Evolutionary conservation across 1,140 invertebrate species (phyloP).

Genomic region (Holotrichia oblita): DNA sequence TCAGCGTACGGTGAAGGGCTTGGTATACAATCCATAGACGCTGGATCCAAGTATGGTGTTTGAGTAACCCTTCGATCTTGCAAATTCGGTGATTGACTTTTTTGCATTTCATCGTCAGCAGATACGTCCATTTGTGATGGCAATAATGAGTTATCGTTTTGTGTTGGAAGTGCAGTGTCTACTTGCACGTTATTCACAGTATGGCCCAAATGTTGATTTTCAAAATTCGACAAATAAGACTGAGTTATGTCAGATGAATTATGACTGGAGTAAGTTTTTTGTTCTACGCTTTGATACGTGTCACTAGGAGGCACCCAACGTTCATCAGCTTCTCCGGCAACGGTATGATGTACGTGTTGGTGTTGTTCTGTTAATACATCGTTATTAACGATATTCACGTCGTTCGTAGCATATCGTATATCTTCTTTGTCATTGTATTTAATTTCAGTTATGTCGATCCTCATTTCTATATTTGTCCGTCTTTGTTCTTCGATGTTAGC

Average conservation of each 20-base stretch:
- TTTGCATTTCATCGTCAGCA: slow-evolving; percentile 49
- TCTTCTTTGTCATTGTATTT: slow-evolving; percentile 25
- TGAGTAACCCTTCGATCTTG: slow-evolving; percentile 55
- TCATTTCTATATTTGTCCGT: slow-evolving; percentile 47
- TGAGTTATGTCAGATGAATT: slow-evolving; percentile 7
- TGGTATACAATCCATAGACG: slow-evolving; percentile 67
- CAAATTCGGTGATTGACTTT: slow-evolving; percentile 50
- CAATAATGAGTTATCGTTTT: slow-evolving; percentile 37
- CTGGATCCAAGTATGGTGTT: slow-evolving; percentile 61
- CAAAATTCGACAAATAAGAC: slow-evolving; percentile 23
- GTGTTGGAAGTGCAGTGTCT: background rate
- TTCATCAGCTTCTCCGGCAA: slow-evolving; percentile 67
- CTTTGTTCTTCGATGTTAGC: slow-evolving; percentile 40
- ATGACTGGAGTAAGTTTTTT: slow-evolving; percentile 34
- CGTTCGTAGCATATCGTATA: slow-evolving; percentile 45
- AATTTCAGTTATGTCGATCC: slow-evolving; percentile 47
- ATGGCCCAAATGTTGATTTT: background rate
- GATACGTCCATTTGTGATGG: slow-evolving; percentile 42
- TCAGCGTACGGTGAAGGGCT: slow-evolving; percentile 74
- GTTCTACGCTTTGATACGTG: slow-evolving; percentile 58
- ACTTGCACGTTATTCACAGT: slow-evolving; percentile 28
- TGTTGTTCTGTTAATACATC: slow-evolving; percentile 54
- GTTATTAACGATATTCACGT: slow-evolving; percentile 45
- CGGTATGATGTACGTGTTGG: slow-evolving; percentile 53
- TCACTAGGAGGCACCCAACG: slow-evolving; percentile 72